Evolutionary conservation across 2,113 vertebrate species (phyloP).

Genomic region (Crotalus viridis): DNA sequence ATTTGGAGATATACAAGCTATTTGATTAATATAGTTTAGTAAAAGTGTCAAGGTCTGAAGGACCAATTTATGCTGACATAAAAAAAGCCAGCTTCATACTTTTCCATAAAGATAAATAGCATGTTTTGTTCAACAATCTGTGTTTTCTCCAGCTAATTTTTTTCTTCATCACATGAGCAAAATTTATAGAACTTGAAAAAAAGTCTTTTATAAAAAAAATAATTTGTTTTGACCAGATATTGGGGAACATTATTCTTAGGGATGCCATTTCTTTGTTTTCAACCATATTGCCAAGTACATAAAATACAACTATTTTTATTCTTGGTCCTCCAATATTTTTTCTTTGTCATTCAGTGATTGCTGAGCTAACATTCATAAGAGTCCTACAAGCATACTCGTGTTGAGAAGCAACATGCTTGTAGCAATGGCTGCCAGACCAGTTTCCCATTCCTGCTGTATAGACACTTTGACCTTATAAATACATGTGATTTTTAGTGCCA

Average conservation of each 20-base stretch:
- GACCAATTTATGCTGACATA: neutral
- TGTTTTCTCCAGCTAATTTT: neutral
- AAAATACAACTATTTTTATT: neutral
- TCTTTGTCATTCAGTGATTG: neutral
- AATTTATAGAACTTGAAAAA: neutral
- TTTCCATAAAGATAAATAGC: neutral
- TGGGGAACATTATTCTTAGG: too few relatives aligned
- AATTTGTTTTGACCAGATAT: neutral
- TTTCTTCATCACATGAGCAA: neutral
- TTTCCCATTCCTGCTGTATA: neutral
- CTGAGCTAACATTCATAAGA: neutral
- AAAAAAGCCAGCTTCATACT: neutral
- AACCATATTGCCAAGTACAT: neutral
- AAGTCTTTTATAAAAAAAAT: neutral
- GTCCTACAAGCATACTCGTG: neutral
- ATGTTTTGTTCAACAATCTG: neutral
- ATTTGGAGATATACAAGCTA: neutral
- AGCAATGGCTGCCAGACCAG: neutral
- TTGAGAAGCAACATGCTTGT: neutral
- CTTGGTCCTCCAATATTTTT: neutral
- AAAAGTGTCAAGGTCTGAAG: neutral
- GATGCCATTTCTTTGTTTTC: neutral
- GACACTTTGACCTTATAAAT: neutral
- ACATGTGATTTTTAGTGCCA: neutral
- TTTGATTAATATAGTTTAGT: neutral